Base-by-base conservation (phyloP, 2,113 vertebrate genomes). In the Plectropomus leopardus region DNA sequence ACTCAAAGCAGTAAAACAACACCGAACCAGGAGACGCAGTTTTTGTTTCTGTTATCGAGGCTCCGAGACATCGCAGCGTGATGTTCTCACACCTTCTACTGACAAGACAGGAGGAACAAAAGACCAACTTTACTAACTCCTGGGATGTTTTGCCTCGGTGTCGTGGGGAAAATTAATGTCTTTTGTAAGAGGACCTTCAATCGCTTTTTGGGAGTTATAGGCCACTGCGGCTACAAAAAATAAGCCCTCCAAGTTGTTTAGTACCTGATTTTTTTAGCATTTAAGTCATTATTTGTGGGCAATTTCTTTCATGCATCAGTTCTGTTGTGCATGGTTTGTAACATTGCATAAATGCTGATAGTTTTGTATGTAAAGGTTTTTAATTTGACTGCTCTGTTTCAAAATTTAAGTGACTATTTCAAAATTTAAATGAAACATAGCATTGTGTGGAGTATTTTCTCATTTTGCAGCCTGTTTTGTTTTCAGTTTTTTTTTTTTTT, bases 1-100 rank as follows among this genome's bases (percentile, higher is more conserved):
- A 83, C 67, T 91, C 50, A 19, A 50, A 66, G 24, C 23, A 72
- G 10, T 58, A 55, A 59, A 57, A 72, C 13, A 58, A 85, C 30
- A 47, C 47, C 23, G 51, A 66, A 70, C 23, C 59, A 51, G 59
- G 53, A 16, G 63, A 53, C 42, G 47, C 68, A 45, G 45, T 57
- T 80, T 32, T 14, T 36, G 60, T 76, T 77, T 47, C 28, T 50
- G 60, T 72, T 54, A 32, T 13, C 1, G 3, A 13, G 47, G 23
- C 42, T 71, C 23, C 16, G 4, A 82, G 4, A 54, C 53, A 36
- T 51, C 32, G 1, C 47, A n/a, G 32, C 4, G 30, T 24, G 67
- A 68, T 17, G 19, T 40, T 67, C 70, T 58, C 8, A 44, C 3
- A 69, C 47, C 42, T 21, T 58, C 58, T 26, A 13, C 66, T 26